phyloP scores from a whole-genome alignment of 2,797 vertebrate genomes.

The Arrhamphus sclerolepis region DNA sequence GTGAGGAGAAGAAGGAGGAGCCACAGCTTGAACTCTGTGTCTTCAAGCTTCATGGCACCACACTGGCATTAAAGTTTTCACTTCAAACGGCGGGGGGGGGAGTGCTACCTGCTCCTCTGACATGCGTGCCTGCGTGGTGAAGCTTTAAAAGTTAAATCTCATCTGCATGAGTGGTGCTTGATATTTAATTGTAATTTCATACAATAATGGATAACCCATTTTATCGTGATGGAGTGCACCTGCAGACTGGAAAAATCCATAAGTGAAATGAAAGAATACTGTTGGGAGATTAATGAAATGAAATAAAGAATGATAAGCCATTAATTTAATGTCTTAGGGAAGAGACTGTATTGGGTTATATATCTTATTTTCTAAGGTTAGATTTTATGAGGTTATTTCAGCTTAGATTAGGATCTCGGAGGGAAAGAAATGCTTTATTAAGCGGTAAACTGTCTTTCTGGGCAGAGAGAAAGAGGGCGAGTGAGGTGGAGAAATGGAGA shows the following conservation, averaged over 20 bases:
- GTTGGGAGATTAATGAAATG: constrained; percentile 46
- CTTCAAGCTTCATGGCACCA: too few species aligned
- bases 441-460: constrained; percentile 28
- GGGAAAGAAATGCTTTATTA: constrained; percentile 48
- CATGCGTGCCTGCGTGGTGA: neutral
- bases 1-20: neutral
- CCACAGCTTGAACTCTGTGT: too few species aligned
- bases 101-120: neutral
- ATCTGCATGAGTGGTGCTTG: constrained; percentile 20
- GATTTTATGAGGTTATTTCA: constrained; percentile 56
- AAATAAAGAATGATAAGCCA: constrained; percentile 44
- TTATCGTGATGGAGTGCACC: constrained; percentile 39
- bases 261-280: constrained; percentile 30
- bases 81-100: too few species aligned
- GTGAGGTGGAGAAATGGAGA: constrained; percentile 17
- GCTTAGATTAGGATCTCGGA: constrained; percentile 49
- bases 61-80: too few species aligned
- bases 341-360: constrained; percentile 46
- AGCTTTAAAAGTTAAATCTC: constrained; percentile 3
- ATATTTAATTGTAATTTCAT: constrained; percentile 35
- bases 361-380: constrained; percentile 54
- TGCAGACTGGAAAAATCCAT: constrained; percentile 35
- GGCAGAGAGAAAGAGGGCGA: neutral
- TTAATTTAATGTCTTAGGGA: constrained; percentile 43
- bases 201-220: constrained; percentile 20